A percentile compares a stretch with the other conserved stretches of the same genome.
These are phyloP conservation scores for Istiophorus platypterus DNA, from an alignment of 2,113 vertebrate genomes.

Conservation along the genomic window DNA sequence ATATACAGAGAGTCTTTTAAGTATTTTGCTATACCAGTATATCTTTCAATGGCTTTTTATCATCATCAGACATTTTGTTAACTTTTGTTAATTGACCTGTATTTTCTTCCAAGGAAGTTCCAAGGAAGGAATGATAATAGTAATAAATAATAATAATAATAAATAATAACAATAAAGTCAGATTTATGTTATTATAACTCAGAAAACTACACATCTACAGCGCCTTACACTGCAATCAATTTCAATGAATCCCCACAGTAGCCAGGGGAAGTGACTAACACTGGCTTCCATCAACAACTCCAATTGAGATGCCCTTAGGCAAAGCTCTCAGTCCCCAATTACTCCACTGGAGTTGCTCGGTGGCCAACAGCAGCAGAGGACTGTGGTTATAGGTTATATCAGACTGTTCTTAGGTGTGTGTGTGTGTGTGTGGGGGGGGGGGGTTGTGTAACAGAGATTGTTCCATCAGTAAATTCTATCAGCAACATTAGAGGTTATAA, in stretches of 20 bases:
- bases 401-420: conserved; percentile 16
- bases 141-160: neutral
- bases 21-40: too few relatives aligned
- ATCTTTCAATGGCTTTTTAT: too few relatives aligned
- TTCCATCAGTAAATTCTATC: neutral
- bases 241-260: conserved; percentile 33
- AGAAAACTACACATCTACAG: neutral
- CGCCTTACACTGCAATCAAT: conserved; percentile 23
- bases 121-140: neutral
- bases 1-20: too few relatives aligned
- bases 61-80: too few relatives aligned
- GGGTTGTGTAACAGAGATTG: neutral
- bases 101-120: neutral
- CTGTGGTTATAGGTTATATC: conserved; percentile 26
- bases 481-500: neutral
- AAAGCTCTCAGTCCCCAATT: conserved; percentile 65
- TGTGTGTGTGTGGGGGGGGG: neutral
- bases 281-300: conserved; percentile 52
- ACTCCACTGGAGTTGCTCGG: conserved; percentile 48
- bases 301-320: conserved; percentile 56
- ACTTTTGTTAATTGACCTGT: too few relatives aligned
- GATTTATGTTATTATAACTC: neutral
- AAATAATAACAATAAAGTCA: neutral
- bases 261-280: conserved; percentile 40
- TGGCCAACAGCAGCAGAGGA: conserved; percentile 17